phyloP scores from a whole-genome alignment of 2,113 vertebrate genomes.

The Acanthisitta chloris region DNA sequence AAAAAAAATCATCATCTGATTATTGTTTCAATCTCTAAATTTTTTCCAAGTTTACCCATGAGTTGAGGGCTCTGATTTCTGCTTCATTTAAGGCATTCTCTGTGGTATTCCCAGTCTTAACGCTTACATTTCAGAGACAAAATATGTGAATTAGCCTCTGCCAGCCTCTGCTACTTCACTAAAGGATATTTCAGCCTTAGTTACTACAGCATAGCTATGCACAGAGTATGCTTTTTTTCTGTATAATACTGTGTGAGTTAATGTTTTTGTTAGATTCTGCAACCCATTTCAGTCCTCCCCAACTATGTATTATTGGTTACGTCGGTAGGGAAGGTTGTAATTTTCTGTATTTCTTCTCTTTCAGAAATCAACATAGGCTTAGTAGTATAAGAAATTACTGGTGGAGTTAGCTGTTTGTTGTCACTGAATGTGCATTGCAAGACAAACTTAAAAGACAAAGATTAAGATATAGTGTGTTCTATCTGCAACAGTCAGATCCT shows the following conservation, averaged over 20 bases:
- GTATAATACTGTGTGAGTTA: neutral
- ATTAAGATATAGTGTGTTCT: neutral
- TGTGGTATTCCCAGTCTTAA: neutral
- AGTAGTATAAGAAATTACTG: neutral
- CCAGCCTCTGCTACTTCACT: neutral
- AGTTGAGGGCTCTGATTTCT: neutral
- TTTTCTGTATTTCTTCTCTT: neutral
- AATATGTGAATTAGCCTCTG: neutral
- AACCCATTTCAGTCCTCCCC: neutral
- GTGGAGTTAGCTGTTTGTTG: neutral
- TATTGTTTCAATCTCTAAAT: neutral
- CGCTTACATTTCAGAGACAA: neutral
- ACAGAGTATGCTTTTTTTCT: neutral
- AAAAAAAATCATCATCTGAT: neutral
- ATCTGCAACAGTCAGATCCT: neutral
- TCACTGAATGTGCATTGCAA: neutral
- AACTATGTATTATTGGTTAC: neutral
- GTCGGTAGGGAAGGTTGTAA: neutral
- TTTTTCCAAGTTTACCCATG: neutral
- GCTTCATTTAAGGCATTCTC: neutral
- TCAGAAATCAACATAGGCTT: neutral
- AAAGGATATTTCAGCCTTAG: neutral
- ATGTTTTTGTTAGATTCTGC: neutral
- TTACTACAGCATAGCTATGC: neutral
- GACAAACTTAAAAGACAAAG: neutral